Percentiles rank a stretch among this genome's conserved stretches.
These are phyloP conservation scores for Nudaria mundana DNA, from an alignment of 2,888 invertebrate species.

Conservation along the genomic window DNA sequence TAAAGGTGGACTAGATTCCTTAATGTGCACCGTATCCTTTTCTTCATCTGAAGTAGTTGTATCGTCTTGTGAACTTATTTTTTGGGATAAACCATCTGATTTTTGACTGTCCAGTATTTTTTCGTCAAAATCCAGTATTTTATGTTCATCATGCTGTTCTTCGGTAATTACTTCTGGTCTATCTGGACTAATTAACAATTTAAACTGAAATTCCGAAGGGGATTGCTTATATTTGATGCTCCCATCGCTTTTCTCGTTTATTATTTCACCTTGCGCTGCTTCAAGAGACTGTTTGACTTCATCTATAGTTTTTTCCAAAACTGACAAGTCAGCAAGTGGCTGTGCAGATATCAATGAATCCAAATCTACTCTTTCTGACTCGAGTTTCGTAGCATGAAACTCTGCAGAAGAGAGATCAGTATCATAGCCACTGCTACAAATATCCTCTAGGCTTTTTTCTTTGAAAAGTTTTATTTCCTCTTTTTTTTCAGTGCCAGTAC, in stretches of 20 bases:
- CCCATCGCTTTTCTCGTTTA: conserved; percentile 83
- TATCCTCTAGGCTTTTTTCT: conserved; percentile 83
- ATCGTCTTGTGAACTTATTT: conserved; percentile 68
- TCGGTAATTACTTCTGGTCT: conserved; percentile 82
- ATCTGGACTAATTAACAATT: conserved; percentile 78
- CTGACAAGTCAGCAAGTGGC: conserved; percentile 75
- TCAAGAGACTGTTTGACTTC: conserved; percentile 87
- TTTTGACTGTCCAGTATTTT: conserved; percentile 55
- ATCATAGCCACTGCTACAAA: conserved; percentile 85
- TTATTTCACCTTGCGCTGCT: conserved; percentile 85
- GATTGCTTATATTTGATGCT: conserved; percentile 86
- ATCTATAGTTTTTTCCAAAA: conserved; percentile 85
- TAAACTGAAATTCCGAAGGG: conserved; percentile 88
- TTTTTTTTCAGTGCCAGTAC: conserved; percentile 64
- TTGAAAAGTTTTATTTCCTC: conserved; percentile 71
- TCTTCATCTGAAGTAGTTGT: conserved; percentile 80
- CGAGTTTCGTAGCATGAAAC: conserved; percentile 79
- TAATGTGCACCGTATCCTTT: conserved; percentile 66
- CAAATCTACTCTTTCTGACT: conserved; percentile 73
- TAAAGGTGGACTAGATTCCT: conserved; percentile 67
- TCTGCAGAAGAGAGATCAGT: conserved; percentile 84
- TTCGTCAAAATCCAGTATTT: conserved; percentile 46
- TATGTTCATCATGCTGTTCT: conserved; percentile 76
- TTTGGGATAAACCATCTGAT: conserved; percentile 65
- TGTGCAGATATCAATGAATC: conserved; percentile 76